Evolutionary conservation across 2,888 invertebrate genomes (phyloP).

Genomic region (Diabrotica balteata): DNA sequence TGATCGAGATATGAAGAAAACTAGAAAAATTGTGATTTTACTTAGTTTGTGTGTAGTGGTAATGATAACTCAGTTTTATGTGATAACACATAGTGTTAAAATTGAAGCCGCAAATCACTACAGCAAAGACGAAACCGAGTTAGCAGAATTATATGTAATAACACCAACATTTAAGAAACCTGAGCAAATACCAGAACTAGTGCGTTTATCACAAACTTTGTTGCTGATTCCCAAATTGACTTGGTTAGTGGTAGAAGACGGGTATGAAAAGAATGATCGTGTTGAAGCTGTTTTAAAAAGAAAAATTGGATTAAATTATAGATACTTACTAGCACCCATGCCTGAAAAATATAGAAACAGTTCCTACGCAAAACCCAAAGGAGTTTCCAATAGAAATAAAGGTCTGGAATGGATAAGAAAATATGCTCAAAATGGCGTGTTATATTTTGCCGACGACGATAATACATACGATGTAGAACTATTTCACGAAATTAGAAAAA

Average conservation of each 20-base stretch:
- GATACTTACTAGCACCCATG: slow-evolving; percentile 73
- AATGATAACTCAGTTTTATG: background rate
- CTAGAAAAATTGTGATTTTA: background rate
- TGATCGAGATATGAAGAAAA: background rate
- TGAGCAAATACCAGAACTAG: slow-evolving; percentile 82
- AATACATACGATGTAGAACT: slow-evolving; percentile 79
- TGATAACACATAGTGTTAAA: background rate
- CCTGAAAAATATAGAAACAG: slow-evolving; percentile 68
- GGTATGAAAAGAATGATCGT: slow-evolving; percentile 70
- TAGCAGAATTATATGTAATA: slow-evolving; percentile 69
- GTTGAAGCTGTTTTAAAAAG: slow-evolving; percentile 73
- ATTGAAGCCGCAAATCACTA: background rate
- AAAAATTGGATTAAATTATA: slow-evolving; percentile 71
- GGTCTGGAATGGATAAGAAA: slow-evolving; percentile 76
- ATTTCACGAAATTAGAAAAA: slow-evolving; percentile 78
- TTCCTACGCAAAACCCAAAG: slow-evolving; percentile 68
- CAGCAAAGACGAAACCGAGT: slow-evolving; percentile 27
- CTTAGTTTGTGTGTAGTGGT: background rate
- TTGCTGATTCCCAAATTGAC: slow-evolving; percentile 86
- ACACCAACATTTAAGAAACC: slow-evolving; percentile 79
- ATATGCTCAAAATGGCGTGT: slow-evolving; percentile 71
- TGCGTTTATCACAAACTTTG: slow-evolving; percentile 85
- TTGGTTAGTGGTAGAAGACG: slow-evolving; percentile 94
- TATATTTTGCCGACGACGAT: slow-evolving; percentile 85
- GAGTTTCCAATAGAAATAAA: slow-evolving; percentile 75